phyloP scores from a whole-genome alignment of 2,888 invertebrate species.

The Cheilosia impressa region DNA sequence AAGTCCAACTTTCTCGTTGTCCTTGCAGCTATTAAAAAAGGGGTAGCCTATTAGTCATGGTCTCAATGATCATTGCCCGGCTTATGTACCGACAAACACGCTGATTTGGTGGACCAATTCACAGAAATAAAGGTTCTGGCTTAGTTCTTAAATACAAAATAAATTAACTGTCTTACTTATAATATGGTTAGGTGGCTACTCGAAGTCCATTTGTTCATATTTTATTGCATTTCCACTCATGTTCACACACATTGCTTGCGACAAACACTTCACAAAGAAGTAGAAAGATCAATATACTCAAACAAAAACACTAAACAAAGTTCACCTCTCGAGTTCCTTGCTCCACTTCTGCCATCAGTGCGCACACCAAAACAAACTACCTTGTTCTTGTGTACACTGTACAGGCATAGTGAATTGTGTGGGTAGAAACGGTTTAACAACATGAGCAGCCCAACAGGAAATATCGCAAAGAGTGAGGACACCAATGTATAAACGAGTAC shows the following conservation, averaged over 20 bases:
- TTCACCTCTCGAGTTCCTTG: slow-evolving; percentile 71
- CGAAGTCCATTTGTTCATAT: not conserved
- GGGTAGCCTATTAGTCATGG: too few species aligned
- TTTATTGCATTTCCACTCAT: slow-evolving; percentile 4
- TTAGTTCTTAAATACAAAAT: too few species aligned
- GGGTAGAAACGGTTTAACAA: slow-evolving; percentile 55
- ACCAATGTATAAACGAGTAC: slow-evolving; percentile 39
- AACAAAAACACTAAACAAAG: slow-evolving; percentile 61
- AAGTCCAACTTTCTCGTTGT: too few species aligned
- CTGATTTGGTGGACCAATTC: too few species aligned
- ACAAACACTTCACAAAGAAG: slow-evolving; percentile 5
- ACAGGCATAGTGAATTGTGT: slow-evolving; percentile 44
- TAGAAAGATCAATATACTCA: slow-evolving; percentile 59
- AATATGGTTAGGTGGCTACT: too few species aligned
- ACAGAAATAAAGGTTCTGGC: too few species aligned
- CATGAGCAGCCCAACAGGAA: slow-evolving; percentile 41
- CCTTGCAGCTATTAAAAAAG: too few species aligned
- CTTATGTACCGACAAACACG: too few species aligned
- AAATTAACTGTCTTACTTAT: too few species aligned
- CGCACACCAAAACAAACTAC: slow-evolving; percentile 38
- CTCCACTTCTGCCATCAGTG: slow-evolving; percentile 57
- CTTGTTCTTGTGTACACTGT: not conserved
- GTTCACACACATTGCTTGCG: not conserved
- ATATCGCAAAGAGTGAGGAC: slow-evolving; percentile 32
- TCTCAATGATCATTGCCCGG: too few species aligned